Conservation (phyloP, 2,113 vertebrate species). For the Tetrax tetrax region DNA sequence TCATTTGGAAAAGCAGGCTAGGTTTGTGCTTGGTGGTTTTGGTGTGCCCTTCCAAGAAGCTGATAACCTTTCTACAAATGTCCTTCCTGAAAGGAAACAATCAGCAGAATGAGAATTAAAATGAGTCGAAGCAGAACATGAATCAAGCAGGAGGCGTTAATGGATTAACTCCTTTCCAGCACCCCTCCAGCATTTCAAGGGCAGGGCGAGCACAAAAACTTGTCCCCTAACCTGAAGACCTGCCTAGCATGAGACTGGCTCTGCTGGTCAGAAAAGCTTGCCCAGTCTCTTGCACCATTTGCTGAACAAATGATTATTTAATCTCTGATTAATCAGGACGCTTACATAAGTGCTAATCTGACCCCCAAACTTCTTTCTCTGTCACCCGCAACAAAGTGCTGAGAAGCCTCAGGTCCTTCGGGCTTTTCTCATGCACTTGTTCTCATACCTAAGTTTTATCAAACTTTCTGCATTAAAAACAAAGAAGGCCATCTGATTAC, state of each 20-base stretch:
- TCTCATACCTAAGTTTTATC: not conserved
- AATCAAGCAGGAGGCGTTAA: not conserved
- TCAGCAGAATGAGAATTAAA: conserved; percentile 30
- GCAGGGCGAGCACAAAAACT: not conserved
- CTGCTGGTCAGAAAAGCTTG: not conserved
- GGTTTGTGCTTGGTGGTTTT: not conserved
- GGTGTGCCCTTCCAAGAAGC: not conserved
- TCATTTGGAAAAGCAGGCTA: not conserved
- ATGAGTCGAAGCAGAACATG: conserved; percentile 3
- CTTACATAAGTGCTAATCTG: not conserved
- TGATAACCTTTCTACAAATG: not conserved
- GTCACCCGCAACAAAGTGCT: not conserved
- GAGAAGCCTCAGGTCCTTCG: not conserved
- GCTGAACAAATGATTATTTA: not conserved
- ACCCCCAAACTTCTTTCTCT: not conserved
- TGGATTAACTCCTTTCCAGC: not conserved
- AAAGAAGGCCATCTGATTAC: not conserved
- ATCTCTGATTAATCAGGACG: not conserved
- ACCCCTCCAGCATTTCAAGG: not conserved
- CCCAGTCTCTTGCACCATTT: not conserved
- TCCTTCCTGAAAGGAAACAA: not conserved
- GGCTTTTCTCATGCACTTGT: not conserved
- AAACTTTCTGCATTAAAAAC: not conserved
- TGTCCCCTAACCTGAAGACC: not conserved
- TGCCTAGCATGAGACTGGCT: not conserved